phyloP scores from a whole-genome alignment of 2,797 vertebrate species.

The Sebastes hubbsi region DNA sequence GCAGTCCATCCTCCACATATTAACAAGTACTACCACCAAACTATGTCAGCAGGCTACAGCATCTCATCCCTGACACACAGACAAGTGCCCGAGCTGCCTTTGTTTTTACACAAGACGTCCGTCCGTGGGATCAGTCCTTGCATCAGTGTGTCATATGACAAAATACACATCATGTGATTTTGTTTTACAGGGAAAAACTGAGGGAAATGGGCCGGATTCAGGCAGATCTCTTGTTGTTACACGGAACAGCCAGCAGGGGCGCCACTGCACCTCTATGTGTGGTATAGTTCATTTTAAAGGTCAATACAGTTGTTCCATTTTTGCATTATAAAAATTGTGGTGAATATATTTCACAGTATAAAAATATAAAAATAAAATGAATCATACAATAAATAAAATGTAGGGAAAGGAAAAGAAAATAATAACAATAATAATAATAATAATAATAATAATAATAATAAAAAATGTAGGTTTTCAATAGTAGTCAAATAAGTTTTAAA shows the following conservation, averaged over 20 bases:
- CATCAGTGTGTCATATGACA: slow-evolving; percentile 81
- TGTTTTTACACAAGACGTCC: slow-evolving; percentile 35
- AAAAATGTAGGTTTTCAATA: too few relatives aligned
- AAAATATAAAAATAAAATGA: too few relatives aligned
- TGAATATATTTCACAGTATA: too few relatives aligned
- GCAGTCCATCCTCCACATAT: slow-evolving; percentile 67
- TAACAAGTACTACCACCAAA: slow-evolving; percentile 19
- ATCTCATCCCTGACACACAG: slow-evolving; percentile 56
- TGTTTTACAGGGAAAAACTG: slow-evolving; percentile 52
- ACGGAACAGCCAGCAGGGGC: slow-evolving; percentile 30
- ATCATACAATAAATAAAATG: too few relatives aligned
- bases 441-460: too few relatives aligned
- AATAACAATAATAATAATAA: too few relatives aligned
- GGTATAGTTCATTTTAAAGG: background rate
- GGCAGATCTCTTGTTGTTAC: slow-evolving; percentile 16
- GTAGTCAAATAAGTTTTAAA: too few relatives aligned
- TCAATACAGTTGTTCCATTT: too few relatives aligned
- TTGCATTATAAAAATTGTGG: too few relatives aligned
- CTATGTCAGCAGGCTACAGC: slow-evolving; percentile 33
- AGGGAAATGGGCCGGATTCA: slow-evolving; percentile 28
- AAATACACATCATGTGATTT: slow-evolving; percentile 81
- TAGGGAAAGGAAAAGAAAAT: too few relatives aligned
- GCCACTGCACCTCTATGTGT: background rate
- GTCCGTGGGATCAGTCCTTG: slow-evolving; percentile 39
- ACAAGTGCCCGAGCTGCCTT: slow-evolving; percentile 36